These are phyloP conservation scores for Microplitis deprimator DNA, from an alignment of 2,888 invertebrate species.

Conservation along the genomic window DNA sequence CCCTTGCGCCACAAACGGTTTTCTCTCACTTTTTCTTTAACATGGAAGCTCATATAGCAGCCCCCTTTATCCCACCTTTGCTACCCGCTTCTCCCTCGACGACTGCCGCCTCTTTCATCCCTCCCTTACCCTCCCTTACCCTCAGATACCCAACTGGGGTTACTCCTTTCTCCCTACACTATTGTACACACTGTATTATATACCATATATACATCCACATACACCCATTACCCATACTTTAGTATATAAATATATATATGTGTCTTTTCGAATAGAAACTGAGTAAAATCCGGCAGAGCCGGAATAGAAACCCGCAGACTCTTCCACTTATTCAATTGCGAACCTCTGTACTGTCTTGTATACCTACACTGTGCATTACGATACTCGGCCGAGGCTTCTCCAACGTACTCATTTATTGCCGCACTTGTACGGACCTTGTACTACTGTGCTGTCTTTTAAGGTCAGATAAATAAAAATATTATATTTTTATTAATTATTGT, in stretches of 20 bases:
- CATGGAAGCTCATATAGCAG: not conserved
- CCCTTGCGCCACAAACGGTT: conserved; percentile 36
- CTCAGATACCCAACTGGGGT: not conserved
- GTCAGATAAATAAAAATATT: not conserved
- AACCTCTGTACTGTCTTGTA: not conserved
- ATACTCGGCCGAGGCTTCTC: not conserved
- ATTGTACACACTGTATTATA: not conserved
- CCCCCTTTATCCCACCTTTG: not conserved
- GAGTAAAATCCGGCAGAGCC: not conserved
- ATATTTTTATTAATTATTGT: too few relatives aligned
- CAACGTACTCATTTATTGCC: not conserved
- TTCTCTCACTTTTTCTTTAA: conserved; percentile 33
- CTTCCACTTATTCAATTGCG: not conserved
- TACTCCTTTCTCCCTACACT: conserved; percentile 6
- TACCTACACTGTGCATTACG: not conserved
- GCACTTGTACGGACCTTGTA: not conserved
- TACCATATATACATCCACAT: too few relatives aligned
- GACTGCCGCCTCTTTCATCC: conserved; percentile 12
- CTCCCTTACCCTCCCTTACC: conserved; percentile 1
- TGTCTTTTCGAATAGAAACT: not conserved
- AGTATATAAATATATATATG: too few relatives aligned
- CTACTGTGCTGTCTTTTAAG: not conserved
- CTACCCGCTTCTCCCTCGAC: conserved; percentile 16
- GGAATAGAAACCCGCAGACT: not conserved
- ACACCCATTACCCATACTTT: too few relatives aligned